Base-by-base conservation (phyloP, 1,140 invertebrate species). In the Hyles euphorbiae region DNA sequence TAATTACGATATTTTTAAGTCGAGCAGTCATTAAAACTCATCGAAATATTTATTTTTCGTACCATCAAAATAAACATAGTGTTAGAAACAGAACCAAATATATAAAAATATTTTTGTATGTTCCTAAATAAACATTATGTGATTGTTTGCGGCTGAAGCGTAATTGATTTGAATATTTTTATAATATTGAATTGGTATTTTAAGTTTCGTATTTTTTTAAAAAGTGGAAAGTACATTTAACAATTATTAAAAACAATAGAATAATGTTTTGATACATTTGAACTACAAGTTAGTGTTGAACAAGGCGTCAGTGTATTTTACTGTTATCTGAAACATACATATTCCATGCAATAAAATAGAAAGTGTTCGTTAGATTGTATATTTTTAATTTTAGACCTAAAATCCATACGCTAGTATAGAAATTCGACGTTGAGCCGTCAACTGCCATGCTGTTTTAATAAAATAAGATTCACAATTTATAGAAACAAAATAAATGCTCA, bases 81-180 rank as follows among this genome's bases (percentile, higher is more conserved):
- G 36, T 40, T 40, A 68, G 62, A 72, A 73, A 76, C 63, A 78
- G 71, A 74, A 78, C 74, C 78, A 84, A 81, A 78, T 74, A 61
- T 58, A 71, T 45, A 65, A 69, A 66, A 69, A 81, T 83, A 82
- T 84, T 84, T 85, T 83, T 85, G 78, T 81, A 75, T 77, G 81
- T 83, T 86, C 81, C 83, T 83, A 81, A 70, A 72, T 66, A 71
- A 75, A 74, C 74, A 56, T 74, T 78, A 73, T 78, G 74, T 76
- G 73, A 78, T 81, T 72, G 61, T 70, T 63, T 67, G 61, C 62
- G 63, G 63, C 64, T 64, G 66, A 62, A 45, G 60, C 61, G 61
- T 61, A 52, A 55, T 68, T 61, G 66, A 36, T 54, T 57, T 69
- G 46, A 43, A 55, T 58, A 61, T 61, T 62, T 66, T 66, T 43